phyloP scores from a whole-genome alignment of 2,797 vertebrate genomes.

The Myotis findleyi region DNA sequence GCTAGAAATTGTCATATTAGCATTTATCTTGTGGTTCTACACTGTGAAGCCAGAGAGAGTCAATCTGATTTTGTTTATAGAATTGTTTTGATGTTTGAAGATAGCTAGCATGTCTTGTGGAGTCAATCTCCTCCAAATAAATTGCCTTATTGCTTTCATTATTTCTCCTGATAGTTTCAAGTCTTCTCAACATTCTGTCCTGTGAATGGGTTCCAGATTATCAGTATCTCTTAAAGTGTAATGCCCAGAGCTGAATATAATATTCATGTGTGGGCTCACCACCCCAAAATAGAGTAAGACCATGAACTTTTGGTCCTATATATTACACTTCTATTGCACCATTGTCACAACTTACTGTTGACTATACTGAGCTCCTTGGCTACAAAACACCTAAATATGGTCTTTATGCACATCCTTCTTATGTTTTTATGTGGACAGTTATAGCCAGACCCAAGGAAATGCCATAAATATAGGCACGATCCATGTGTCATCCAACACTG shows the following conservation, averaged over 20 bases:
- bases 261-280: too few species aligned
- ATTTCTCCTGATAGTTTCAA: not conserved
- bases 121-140: not conserved
- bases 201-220: not conserved
- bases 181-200: not conserved
- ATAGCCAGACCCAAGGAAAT: not conserved
- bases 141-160: not conserved
- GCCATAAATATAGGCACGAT: not conserved
- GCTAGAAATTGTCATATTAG: not conserved
- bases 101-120: not conserved
- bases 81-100: constrained; percentile 20
- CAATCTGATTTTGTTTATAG: not conserved
- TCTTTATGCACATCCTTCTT: not conserved
- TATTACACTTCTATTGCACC: not conserved
- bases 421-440: not conserved
- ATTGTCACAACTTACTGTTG: not conserved
- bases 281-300: not conserved
- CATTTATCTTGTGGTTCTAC: not conserved
- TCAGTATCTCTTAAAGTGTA: not conserved
- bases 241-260: not conserved
- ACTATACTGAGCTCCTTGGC: not conserved
- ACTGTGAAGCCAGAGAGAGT: constrained; percentile 3
- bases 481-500: not conserved
- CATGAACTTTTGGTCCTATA: not conserved
- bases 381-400: not conserved